A percentile compares a stretch with the other conserved stretches of the same genome.
Conservation (phyloP, 64 coral and sea anemone genomes). For the Montipora sp. region DNA sequence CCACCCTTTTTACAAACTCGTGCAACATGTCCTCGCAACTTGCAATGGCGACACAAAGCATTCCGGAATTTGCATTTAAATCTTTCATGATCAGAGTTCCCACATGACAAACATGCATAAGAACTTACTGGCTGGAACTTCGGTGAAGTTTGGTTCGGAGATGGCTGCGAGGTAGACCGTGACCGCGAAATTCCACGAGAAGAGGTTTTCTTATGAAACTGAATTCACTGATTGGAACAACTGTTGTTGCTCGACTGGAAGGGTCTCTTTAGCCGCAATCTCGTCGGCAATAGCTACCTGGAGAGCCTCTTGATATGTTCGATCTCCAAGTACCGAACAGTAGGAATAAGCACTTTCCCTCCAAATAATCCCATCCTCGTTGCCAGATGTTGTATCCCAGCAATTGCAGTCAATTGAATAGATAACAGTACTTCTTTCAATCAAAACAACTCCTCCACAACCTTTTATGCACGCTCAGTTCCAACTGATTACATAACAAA, state of each 20-base stretch:
- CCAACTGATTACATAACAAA: too few species aligned
- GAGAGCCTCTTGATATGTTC: slow-evolving; percentile 25
- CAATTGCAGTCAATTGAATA: too few species aligned
- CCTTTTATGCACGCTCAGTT: too few species aligned
- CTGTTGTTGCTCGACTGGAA: neutral
- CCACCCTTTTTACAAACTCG: slow-evolving; percentile 41
- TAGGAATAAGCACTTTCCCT: neutral
- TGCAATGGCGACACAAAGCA: slow-evolving; percentile 32
- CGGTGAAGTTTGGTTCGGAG: too few species aligned
- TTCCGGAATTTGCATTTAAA: slow-evolving; percentile 60
- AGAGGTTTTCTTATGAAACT: slow-evolving; percentile 12
- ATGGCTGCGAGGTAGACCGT: neutral
- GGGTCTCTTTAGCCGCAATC: slow-evolving; percentile 62
- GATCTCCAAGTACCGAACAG: slow-evolving; percentile 1
- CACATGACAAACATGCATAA: slow-evolving; percentile 6
- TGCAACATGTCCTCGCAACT: slow-evolving; percentile 42
- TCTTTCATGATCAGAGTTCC: slow-evolving; percentile 51
- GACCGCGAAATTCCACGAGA: neutral
- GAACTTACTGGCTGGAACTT: too few species aligned
- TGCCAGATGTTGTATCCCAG: neutral
- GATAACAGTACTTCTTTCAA: too few species aligned
- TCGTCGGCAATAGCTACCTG: slow-evolving; percentile 67
- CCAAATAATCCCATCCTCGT: slow-evolving; percentile 59
- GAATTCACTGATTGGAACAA: slow-evolving; percentile 20
- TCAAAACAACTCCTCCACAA: too few species aligned